Conservation (phyloP, 30 jellyfish, hydroid and myxozoan species). For the Aurelia aurita region DNA sequence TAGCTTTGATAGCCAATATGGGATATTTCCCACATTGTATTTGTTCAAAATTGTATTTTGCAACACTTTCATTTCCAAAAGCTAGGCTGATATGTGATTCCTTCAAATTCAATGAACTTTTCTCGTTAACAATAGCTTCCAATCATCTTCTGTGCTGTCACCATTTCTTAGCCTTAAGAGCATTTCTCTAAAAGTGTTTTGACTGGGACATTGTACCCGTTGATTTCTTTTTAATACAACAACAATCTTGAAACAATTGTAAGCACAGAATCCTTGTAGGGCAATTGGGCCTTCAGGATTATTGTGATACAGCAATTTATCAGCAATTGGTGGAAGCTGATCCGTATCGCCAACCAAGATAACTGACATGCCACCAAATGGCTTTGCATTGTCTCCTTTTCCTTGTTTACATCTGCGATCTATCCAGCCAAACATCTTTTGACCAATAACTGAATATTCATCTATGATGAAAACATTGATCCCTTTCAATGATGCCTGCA, state of each 20-base stretch:
- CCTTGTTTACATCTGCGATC: constrained; percentile 51
- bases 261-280: constrained; percentile 34
- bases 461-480: constrained; percentile 16
- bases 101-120: background rate
- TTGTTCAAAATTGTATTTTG: background rate
- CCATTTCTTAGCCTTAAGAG: too few relatives aligned
- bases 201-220: too few relatives aligned
- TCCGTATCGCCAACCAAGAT: constrained; percentile 56
- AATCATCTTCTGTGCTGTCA: too few relatives aligned
- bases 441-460: constrained; percentile 68
- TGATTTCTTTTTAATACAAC: too few relatives aligned
- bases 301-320: constrained; percentile 13
- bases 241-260: too few relatives aligned
- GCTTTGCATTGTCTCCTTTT: constrained; percentile 1
- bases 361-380: constrained; percentile 53
- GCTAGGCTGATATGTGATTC: background rate
- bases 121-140: too few relatives aligned
- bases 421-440: constrained; percentile 43
- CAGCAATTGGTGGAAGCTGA: constrained; percentile 69
- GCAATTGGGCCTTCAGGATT: constrained; percentile 37
- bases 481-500: background rate
- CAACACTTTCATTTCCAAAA: background rate
- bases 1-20: background rate
- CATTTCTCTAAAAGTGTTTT: too few relatives aligned
- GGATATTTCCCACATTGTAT: background rate